These are phyloP conservation scores for Ptychadena robeensis DNA, from an alignment of 2,797 vertebrate species.

Conservation along the genomic window DNA sequence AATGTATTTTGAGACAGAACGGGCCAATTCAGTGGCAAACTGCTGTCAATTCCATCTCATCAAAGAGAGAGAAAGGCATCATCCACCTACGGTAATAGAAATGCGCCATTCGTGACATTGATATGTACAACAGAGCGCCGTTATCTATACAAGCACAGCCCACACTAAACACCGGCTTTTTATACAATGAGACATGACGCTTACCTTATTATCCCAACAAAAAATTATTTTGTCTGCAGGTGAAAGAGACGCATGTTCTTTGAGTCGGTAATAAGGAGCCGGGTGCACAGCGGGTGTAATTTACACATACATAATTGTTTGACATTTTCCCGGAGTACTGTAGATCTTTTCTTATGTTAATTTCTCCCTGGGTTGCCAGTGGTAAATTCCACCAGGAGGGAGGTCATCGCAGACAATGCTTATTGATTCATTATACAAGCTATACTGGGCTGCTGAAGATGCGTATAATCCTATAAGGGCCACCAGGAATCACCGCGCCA, in stretches of 20 bases:
- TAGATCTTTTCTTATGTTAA: conserved; percentile 56
- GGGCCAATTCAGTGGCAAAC: not conserved
- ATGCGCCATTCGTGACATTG: not conserved
- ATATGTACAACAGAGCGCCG: not conserved
- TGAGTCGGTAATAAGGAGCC: conserved; percentile 53
- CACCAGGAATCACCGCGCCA: not conserved
- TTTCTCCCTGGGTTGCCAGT: conserved; percentile 43
- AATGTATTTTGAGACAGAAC: not conserved
- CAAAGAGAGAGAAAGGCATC: not conserved
- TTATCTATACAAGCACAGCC: conserved; percentile 26
- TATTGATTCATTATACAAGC: conserved; percentile 44
- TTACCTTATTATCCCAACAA: conserved; percentile 57
- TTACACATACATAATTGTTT: conserved; percentile 58
- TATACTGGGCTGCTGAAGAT: conserved; percentile 1
- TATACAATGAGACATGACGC: conserved; percentile 14
- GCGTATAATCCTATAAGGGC: not conserved
- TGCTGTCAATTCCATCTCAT: not conserved
- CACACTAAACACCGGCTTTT: conserved; percentile 2
- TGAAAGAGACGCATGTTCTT: conserved; percentile 47
- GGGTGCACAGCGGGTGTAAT: conserved; percentile 54
- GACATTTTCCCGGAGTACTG: conserved; percentile 57
- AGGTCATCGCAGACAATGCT: conserved; percentile 20
- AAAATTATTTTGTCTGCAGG: conserved; percentile 59
- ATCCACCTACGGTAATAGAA: not conserved
- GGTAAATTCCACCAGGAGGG: conserved; percentile 49